Evolutionary conservation across 2,797 vertebrate genomes (phyloP).

Genomic region (Serranus cabrilla): DNA sequence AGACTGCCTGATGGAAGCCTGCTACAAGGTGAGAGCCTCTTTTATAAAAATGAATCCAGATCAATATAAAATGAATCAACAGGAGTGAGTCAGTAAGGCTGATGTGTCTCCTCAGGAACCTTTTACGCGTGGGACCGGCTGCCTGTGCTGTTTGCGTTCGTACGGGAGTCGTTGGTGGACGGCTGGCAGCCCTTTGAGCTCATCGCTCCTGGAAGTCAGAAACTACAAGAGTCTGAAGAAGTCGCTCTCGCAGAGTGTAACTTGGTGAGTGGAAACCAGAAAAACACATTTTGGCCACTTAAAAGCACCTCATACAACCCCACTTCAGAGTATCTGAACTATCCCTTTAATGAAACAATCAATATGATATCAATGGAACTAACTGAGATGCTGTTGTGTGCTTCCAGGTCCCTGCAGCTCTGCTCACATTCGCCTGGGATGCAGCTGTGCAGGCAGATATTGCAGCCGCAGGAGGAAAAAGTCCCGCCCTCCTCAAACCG

Average conservation of each 20-base stretch:
- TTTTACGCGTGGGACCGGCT: constrained; percentile 93
- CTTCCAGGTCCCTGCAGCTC: constrained; percentile 91
- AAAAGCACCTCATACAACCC: too few relatives aligned
- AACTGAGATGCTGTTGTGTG: neutral
- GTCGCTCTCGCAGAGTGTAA: constrained; percentile 90
- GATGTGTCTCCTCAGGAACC: constrained; percentile 84
- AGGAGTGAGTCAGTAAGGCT: neutral
- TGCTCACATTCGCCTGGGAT: constrained; percentile 92
- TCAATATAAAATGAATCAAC: neutral
- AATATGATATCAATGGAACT: too few relatives aligned
- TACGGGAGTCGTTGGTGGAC: constrained; percentile 89
- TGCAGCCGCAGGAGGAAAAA: constrained; percentile 82
- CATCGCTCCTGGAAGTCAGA: constrained; percentile 91
- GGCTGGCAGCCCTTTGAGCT: constrained; percentile 97
- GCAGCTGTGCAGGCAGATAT: constrained; percentile 90
- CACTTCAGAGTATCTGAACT: too few relatives aligned
- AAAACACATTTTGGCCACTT: too few relatives aligned
- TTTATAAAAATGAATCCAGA: neutral
- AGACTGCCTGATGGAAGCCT: constrained; percentile 92
- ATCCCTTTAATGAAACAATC: too few relatives aligned
- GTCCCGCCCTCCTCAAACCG: constrained; percentile 81
- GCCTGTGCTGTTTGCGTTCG: constrained; percentile 87
- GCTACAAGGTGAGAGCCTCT: constrained; percentile 87
- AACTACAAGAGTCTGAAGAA: constrained; percentile 87
- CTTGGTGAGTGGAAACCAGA: constrained; percentile 91